Conservation (phyloP, 2,797 vertebrate genomes). For the Glyptemys insculpta region DNA sequence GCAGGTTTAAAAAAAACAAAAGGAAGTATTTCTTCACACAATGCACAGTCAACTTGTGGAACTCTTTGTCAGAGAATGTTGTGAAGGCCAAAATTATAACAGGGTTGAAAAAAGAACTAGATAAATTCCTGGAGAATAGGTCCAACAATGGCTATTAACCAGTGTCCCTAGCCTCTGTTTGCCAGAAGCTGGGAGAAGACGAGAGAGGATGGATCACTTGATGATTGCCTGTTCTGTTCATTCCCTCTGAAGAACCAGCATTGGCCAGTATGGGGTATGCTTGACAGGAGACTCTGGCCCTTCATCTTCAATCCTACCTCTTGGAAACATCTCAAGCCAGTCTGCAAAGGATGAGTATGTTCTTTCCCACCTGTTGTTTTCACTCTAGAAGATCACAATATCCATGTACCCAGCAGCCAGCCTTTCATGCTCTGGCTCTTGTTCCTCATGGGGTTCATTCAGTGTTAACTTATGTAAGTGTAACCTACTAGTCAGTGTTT, state of each 20-base stretch:
- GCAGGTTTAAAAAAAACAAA: no score
- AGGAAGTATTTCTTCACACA: no score
- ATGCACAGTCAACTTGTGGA: no score
- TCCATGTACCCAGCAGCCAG: background rate
- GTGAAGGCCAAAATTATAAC: background rate
- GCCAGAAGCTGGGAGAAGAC: background rate
- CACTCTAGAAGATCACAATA: background rate
- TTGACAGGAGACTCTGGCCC: background rate
- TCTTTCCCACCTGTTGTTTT: background rate
- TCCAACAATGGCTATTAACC: background rate
- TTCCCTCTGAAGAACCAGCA: background rate
- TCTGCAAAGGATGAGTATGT: background rate
- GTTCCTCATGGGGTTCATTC: background rate
- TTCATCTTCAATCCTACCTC: rapidly evolving
- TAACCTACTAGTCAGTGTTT: background rate
- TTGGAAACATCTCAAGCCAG: background rate
- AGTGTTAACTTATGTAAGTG: background rate
- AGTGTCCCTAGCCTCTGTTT: background rate
- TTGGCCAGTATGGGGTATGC: background rate
- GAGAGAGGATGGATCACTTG: background rate
- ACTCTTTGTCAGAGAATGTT: no score
- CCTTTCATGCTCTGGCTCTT: background rate
- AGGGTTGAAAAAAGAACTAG: background rate
- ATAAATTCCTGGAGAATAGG: background rate
- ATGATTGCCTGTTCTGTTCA: background rate